phyloP scores from a whole-genome alignment of 2,888 invertebrate species.

The Corbicula japonica region DNA sequence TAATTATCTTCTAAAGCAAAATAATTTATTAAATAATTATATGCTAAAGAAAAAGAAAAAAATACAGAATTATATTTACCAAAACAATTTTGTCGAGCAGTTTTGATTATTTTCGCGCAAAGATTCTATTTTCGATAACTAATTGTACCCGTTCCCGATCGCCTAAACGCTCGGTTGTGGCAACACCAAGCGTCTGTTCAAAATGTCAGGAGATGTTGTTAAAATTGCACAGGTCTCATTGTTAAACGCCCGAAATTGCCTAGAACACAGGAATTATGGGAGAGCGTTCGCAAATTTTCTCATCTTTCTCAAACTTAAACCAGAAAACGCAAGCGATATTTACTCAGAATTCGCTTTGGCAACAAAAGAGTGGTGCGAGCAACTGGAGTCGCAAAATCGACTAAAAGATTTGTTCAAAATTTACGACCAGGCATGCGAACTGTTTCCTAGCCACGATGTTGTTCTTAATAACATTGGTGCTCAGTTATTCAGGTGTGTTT shows the following conservation, averaged over 20 bases:
- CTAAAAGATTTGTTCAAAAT: constrained; percentile 78
- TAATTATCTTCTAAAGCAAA: too few relatives aligned
- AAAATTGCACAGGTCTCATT: constrained; percentile 66
- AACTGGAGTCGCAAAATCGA: constrained; percentile 68
- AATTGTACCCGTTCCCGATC: too few relatives aligned
- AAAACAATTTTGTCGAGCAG: too few relatives aligned
- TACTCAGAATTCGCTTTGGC: constrained; percentile 74
- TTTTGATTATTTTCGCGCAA: too few relatives aligned
- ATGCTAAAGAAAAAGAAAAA: too few relatives aligned
- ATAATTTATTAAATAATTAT: too few relatives aligned
- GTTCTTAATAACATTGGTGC: constrained; percentile 88
- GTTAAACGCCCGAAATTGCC: constrained; percentile 68
- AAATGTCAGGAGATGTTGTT: constrained; percentile 55
- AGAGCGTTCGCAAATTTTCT: constrained; percentile 80
- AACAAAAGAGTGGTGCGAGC: constrained; percentile 78
- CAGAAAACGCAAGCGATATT: constrained; percentile 65
- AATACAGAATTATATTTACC: too few relatives aligned
- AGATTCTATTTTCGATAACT: too few relatives aligned
- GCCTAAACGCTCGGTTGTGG: too few relatives aligned
- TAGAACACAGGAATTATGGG: constrained; percentile 73
- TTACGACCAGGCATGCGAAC: constrained; percentile 83
- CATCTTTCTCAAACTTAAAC: constrained; percentile 75
- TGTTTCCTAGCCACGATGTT: constrained; percentile 87
- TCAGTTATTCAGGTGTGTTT: constrained; percentile 88
- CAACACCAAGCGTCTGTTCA: too few relatives aligned